phyloP scores from a whole-genome alignment of 2,888 invertebrate genomes.

The Rotaria macrura region DNA sequence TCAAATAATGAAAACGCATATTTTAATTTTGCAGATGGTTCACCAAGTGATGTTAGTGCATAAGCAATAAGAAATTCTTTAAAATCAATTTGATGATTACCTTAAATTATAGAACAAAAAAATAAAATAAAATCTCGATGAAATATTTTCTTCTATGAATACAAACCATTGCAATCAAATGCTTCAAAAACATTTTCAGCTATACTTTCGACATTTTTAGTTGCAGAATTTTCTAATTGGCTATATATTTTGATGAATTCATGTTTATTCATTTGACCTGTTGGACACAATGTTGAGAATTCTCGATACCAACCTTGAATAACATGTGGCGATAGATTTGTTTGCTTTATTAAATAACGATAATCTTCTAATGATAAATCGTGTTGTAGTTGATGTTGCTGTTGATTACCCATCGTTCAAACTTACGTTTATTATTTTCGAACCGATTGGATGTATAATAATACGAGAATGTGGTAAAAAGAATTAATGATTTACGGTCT shows the following conservation, averaged over 20 bases:
- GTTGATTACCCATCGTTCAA: not conserved
- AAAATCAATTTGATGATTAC: not conserved
- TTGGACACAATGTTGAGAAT: not conserved
- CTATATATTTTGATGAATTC: not conserved
- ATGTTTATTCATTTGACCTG: not conserved
- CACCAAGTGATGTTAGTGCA: not conserved
- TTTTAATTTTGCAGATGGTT: not conserved
- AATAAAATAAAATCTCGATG: not conserved
- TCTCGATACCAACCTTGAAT: conserved; percentile 3
- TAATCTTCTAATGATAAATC: not conserved
- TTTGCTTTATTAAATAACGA: not conserved
- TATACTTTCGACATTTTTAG: not conserved
- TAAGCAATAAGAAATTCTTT: not conserved
- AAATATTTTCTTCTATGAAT: not conserved
- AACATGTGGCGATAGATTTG: not conserved
- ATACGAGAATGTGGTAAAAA: too few species aligned
- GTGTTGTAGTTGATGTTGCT: not conserved
- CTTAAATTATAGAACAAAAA: not conserved
- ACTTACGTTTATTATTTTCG: too few species aligned
- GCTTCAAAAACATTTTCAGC: not conserved
- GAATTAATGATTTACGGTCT: too few species aligned
- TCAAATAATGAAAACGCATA: not conserved
- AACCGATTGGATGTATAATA: too few species aligned
- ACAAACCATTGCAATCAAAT: not conserved
- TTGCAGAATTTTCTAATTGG: not conserved